Percentiles rank a stretch among this genome's conserved stretches.
Conservation (phyloP, 2,888 invertebrate genomes). For the Anaspis maculata region DNA sequence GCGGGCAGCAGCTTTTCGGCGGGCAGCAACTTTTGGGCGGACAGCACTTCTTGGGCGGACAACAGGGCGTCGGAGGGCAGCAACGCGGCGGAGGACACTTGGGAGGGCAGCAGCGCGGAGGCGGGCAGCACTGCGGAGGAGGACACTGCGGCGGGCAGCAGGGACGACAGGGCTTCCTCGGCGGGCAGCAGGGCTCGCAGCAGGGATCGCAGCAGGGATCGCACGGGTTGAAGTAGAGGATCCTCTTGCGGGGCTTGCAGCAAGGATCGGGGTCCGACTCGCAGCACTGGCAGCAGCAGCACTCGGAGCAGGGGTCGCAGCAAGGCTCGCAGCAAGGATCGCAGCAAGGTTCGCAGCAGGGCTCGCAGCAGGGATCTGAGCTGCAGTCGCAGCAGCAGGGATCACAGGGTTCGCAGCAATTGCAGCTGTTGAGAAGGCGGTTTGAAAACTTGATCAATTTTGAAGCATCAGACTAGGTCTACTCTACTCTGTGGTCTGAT, state of each 20-base stretch:
- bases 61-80: conserved; percentile 22
- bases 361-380: conserved; percentile 4
- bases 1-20: conserved; percentile 15
- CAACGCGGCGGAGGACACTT: conserved; percentile 4
- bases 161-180: conserved; percentile 2
- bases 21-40: conserved; percentile 8
- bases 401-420: too few species aligned
- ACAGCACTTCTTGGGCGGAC: conserved; percentile 5
- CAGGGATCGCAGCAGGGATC: not conserved
- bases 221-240: too few species aligned
- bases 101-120: conserved; percentile 13
- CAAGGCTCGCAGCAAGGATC: too few species aligned
- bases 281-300: too few species aligned
- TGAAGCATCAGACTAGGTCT: too few species aligned
- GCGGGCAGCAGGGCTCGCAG: not conserved
- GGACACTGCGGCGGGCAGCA: conserved; percentile 14
- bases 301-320: conserved; percentile 4
- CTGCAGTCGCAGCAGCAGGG: conserved; percentile 2
- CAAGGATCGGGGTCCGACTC: too few species aligned
- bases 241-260: not conserved
- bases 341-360: too few species aligned
- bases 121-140: conserved; percentile 22
- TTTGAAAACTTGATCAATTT: too few species aligned
- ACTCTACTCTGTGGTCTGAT: too few species aligned
- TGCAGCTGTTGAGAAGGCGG: too few species aligned